Evolutionary conservation across 2,113 vertebrate species (phyloP), one percentile per base, ranked within the genome.

Genomic region (Budorcas taxicolor): DNA sequence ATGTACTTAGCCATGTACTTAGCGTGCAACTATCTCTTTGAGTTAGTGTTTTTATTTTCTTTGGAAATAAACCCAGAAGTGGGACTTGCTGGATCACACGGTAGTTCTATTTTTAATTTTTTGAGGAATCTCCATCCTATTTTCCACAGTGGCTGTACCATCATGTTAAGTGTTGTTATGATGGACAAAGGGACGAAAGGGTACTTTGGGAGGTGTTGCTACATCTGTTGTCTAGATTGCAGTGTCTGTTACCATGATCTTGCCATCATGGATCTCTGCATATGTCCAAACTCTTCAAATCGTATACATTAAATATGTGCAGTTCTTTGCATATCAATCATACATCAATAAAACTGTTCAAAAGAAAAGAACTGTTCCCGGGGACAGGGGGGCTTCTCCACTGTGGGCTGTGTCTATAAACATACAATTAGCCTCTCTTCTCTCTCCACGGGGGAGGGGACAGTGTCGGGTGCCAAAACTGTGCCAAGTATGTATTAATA

Each of bases 401-500:
- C 52, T 0, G 29, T 23, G 27, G 47, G 6, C 57, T 87, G 7
- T 62, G 36, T 80, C 80, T 94, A 36, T 67, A 47, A 81, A 57
- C 90, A 45, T 43, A 9, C 27, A 84, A 7, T 43, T 4, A 1
- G 52, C 27, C 25, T 33, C 27, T 90, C 62, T 12, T 92, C 74
- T 15, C 16, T 47, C 16, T 31, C 60, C 33, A 0, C 1, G 7
- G 52, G 50, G 33, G 9, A 60, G 0, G 0, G 82, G 60, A 50
- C 21, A 27, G 36, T 15, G 52, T 47, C 0, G 0, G 53, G 36
- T 19, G 94, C 95, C 94, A 91, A 90, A 83, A 33, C 21, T 16
- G 81, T 90, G 81, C 97, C 97, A 95, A 96, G n/a, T 21, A 4
- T 50, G 76, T 92, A 82, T 97, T 96, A 95, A 96, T 96, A 92